These are phyloP conservation scores for Zapus hudsonius DNA, from an alignment of 2,113 vertebrate species.

Conservation along the genomic window DNA sequence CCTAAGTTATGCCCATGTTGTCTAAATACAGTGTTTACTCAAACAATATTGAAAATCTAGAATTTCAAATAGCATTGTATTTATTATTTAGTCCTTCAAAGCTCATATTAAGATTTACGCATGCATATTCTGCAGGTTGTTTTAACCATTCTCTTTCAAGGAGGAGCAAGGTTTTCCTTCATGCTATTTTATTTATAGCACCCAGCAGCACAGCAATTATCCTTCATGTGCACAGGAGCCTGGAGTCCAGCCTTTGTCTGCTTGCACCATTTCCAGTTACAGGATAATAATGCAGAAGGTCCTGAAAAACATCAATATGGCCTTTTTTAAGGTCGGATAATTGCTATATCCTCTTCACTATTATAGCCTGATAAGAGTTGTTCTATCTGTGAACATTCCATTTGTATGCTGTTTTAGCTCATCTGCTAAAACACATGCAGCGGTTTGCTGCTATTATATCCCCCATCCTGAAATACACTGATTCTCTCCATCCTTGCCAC, in stretches of 20 bases:
- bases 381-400: background rate
- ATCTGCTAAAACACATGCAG: background rate
- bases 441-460: background rate
- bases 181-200: background rate
- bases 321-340: background rate
- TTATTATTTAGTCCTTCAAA: background rate
- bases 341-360: background rate
- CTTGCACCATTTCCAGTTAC: background rate
- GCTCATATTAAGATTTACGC: background rate
- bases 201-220: background rate
- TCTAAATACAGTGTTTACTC: background rate
- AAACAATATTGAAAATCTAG: background rate
- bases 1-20: background rate
- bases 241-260: background rate
- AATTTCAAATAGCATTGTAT: background rate
- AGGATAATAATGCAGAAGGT: accelerated
- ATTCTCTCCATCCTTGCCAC: background rate
- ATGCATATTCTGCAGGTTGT: background rate
- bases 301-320: too few relatives aligned
- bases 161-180: too few relatives aligned
- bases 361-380: background rate
- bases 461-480: background rate
- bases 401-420: background rate
- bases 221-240: background rate
- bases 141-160: background rate